A percentile compares a stretch with the other conserved stretches of the same genome.
Conservation (phyloP, 2,797 vertebrate species). For the Loriculus beryllinus region DNA sequence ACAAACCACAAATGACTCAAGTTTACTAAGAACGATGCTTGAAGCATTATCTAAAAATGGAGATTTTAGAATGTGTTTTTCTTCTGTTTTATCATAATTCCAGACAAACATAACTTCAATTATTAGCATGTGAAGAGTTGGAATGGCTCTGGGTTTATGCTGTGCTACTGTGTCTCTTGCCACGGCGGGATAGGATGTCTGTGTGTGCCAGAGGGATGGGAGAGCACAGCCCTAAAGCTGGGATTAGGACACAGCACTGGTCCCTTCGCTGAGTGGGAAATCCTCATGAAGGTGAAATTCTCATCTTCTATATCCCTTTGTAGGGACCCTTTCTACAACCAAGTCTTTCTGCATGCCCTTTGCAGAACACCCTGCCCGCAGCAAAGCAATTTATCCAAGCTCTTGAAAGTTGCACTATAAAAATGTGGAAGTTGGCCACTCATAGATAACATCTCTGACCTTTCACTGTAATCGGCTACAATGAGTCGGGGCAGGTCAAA, state of each 20-base stretch:
- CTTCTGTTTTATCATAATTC: neutral
- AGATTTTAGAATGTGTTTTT: neutral
- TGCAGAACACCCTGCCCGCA: neutral
- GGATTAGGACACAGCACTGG: neutral
- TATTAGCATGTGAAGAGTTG: neutral
- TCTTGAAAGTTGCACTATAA: constrained; percentile 40
- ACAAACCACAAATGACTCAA: constrained; percentile 57
- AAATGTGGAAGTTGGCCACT: constrained; percentile 58
- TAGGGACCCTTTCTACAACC: neutral
- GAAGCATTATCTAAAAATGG: neutral
- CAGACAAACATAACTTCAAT: neutral
- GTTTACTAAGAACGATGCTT: neutral
- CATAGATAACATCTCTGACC: constrained; percentile 45
- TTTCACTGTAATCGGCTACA: neutral
- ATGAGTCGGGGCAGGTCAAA: neutral
- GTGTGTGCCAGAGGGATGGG: neutral
- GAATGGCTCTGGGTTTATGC: neutral
- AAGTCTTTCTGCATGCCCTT: neutral
- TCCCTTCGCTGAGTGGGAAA: neutral
- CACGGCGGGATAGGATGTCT: neutral
- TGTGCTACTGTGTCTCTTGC: neutral
- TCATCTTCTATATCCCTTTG: neutral
- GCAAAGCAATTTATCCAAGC: neutral
- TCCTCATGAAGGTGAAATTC: neutral
- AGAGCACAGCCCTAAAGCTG: neutral